These are phyloP conservation scores for Galerucella nymphaeae DNA, from an alignment of 2,888 invertebrate species.

Conservation along the genomic window DNA sequence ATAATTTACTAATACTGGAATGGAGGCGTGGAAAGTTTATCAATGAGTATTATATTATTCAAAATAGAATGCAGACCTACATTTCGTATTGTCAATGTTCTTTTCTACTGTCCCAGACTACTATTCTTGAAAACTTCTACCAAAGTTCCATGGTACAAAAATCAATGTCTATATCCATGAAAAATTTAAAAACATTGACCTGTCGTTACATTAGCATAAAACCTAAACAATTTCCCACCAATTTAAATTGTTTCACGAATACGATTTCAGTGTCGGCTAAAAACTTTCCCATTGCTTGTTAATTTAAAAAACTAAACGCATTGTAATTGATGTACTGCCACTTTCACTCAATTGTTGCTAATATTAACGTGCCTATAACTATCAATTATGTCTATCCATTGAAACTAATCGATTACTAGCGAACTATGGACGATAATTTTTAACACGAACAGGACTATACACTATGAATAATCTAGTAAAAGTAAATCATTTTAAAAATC, in stretches of 20 bases:
- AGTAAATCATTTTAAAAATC: too few relatives aligned
- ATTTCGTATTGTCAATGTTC: too few relatives aligned
- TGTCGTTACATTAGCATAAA: neutral
- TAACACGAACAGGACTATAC: neutral
- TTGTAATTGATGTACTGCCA: slow-evolving; percentile 19
- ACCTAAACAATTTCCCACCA: slow-evolving; percentile 16
- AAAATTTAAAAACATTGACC: slow-evolving; percentile 6
- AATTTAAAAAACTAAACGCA: slow-evolving; percentile 19
- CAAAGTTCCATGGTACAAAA: too few relatives aligned
- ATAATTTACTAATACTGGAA: neutral
- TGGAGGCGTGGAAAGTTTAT: too few relatives aligned
- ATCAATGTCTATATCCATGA: too few relatives aligned
- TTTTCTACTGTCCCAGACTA: too few relatives aligned
- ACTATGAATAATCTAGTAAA: too few relatives aligned
- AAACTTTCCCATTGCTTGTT: slow-evolving; percentile 24
- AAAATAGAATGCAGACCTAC: too few relatives aligned
- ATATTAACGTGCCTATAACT: slow-evolving; percentile 19
- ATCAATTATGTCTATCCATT: slow-evolving; percentile 21
- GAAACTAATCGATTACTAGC: slow-evolving; percentile 20
- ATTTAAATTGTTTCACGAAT: slow-evolving; percentile 24
- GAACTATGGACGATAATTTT: neutral
- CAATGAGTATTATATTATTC: too few relatives aligned
- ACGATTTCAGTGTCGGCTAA: slow-evolving; percentile 10
- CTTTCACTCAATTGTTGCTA: slow-evolving; percentile 31
- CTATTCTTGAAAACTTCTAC: too few relatives aligned